Conservation (phyloP, 2,888 invertebrate genomes). For the Synergus umbraculus region DNA sequence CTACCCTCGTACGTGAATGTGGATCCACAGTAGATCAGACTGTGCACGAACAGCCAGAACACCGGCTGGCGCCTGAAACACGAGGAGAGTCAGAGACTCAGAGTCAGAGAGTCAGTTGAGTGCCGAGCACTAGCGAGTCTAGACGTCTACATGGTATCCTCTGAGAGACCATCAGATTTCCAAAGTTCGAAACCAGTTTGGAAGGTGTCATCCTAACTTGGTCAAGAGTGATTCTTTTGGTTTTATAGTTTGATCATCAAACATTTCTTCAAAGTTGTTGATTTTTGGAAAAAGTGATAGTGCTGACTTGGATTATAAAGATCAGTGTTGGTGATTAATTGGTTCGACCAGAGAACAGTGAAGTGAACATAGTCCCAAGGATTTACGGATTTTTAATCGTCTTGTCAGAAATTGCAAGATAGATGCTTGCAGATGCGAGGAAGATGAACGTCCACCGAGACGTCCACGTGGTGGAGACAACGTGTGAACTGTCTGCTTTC, state of each 20-base stretch:
- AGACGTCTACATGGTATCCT: conserved; percentile 42
- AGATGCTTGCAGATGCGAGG: conserved; percentile 52
- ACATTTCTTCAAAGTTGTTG: background rate
- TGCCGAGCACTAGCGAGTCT: conserved; percentile 63
- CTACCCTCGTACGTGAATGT: background rate
- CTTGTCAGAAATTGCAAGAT: background rate
- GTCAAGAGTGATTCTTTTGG: background rate
- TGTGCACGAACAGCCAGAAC: conserved; percentile 23
- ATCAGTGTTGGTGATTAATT: conserved; percentile 42
- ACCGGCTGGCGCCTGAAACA: conserved; percentile 25
- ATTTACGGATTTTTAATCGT: conserved; percentile 38
- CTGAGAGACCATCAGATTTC: background rate
- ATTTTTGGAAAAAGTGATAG: background rate
- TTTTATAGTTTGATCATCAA: background rate
- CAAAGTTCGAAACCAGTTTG: conserved; percentile 11
- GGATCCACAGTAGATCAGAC: conserved; percentile 15
- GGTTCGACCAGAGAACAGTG: conserved; percentile 41
- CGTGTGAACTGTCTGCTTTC: conserved; percentile 67
- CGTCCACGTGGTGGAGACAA: conserved; percentile 70
- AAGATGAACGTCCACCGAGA: conserved; percentile 70
- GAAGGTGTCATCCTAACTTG: conserved; percentile 33
- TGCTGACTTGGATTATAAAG: conserved; percentile 27
- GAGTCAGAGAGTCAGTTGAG: conserved; percentile 62
- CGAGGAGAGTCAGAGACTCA: background rate
- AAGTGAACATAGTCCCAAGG: conserved; percentile 17